Base-by-base conservation (phyloP, 2,113 vertebrate genomes). In the Perca schrenkii region DNA sequence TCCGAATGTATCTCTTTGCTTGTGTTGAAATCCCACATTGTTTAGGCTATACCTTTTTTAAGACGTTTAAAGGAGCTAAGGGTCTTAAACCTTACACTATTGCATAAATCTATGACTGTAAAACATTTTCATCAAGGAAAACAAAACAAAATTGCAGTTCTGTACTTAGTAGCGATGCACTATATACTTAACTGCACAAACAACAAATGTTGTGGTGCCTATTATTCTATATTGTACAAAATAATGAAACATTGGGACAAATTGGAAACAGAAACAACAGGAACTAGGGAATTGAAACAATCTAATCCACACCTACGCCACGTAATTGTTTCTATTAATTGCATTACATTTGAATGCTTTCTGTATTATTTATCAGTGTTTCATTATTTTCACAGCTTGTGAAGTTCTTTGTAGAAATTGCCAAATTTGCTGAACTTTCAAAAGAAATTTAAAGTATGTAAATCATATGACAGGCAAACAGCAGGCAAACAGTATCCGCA, bases 381-480 rank as follows among this genome's bases (percentile, higher is more conserved):
- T 61, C 2, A 58, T 62, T 57, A 28, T 67, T 21, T 36, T 22
- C 10, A 65, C 11, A 4, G n/a, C 31, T 43, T 34, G n/a, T 43
- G 14, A 4, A 54, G 1, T 65, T 64, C 4, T 25, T 21, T 79
- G 12, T 8, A 21, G 46, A 46, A 3, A 36, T 15, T 25, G 15
- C 43, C 15, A 57, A 71, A 53, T 46, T 74, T 4, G 16, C 14
- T 25, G 19, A 66, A 54, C 7, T 34, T 62, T 63, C 4, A 53
- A 31, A 74, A 60, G 3, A 43, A 11, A 11, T 40, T 0, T 6
- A 34, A 63, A 53, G 7, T 16, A 8, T 80, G 16, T 6, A 68
- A 56, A 74, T 71, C n/a, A 72, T 43, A 67, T 28, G n/a, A 77
- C 53, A 69, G 34, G 19, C 4, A 19, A 47, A 70, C 73, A 65